Evolutionary conservation across 2,113 vertebrate species (phyloP).

Genomic region (Oreochromis aureus): DNA sequence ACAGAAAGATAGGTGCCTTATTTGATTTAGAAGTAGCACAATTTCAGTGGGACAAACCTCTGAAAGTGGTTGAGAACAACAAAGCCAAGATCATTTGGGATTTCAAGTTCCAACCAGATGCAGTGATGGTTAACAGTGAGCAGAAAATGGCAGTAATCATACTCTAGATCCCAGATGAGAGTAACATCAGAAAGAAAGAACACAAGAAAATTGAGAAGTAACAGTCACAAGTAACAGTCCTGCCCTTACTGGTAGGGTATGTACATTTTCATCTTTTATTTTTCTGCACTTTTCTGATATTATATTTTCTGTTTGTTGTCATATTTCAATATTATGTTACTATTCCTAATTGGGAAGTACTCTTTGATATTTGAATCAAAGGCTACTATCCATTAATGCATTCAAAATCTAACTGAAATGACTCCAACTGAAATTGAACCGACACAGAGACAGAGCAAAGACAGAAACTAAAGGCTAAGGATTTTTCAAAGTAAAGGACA

Average conservation of each 20-base stretch:
- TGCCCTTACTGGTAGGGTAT: background rate
- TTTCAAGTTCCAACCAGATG: background rate
- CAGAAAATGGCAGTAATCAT: background rate
- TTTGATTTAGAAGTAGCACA: background rate
- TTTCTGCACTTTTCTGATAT: background rate
- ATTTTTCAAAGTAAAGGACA: slow-evolving; percentile 35
- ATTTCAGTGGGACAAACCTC: background rate
- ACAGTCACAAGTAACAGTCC: background rate
- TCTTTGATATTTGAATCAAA: background rate
- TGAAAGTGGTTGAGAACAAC: background rate
- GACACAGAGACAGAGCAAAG: background rate
- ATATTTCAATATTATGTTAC: background rate
- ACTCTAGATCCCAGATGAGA: background rate
- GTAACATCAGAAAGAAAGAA: background rate
- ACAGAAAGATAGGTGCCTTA: background rate
- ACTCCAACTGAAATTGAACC: slow-evolving; percentile 28
- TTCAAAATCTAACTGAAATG: slow-evolving; percentile 22
- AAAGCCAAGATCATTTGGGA: background rate
- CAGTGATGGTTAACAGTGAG: background rate
- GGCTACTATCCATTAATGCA: background rate
- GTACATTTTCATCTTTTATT: background rate
- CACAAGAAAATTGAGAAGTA: background rate
- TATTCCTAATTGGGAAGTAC: background rate
- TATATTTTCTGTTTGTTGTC: background rate
- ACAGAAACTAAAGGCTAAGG: slow-evolving; percentile 14